Evolutionary conservation across 1,140 invertebrate species (phyloP).

Genomic region (Drosophila lini): DNA sequence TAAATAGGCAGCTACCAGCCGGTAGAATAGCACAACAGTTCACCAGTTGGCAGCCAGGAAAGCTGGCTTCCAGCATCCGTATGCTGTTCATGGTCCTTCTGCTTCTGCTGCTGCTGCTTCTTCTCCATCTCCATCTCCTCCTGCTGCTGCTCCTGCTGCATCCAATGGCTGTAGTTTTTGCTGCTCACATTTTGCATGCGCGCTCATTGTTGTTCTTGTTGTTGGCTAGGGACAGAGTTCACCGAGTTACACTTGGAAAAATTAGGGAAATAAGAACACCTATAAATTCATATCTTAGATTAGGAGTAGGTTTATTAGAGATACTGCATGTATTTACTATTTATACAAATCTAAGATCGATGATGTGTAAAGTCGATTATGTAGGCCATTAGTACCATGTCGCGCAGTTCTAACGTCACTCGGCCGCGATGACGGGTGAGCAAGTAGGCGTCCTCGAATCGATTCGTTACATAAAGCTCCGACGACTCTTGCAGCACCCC

Average conservation of each 20-base stretch:
- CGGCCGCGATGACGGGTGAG: constrained; percentile 90
- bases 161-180: constrained; percentile 28
- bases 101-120: neutral
- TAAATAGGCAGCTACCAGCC: constrained; percentile 29
- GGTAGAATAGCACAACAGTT: constrained; percentile 34
- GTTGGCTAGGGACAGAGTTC: constrained; percentile 21
- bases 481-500: constrained; percentile 88
- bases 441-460: constrained; percentile 91
- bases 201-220: constrained; percentile 39
- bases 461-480: constrained; percentile 90
- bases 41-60: constrained; percentile 46
- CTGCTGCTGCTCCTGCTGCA: neutral
- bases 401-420: constrained; percentile 90
- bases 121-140: neutral
- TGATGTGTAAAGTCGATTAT: constrained; percentile 8
- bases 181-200: constrained; percentile 40
- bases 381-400: constrained; percentile 82
- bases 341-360: neutral
- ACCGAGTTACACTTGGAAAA: constrained; percentile 6
- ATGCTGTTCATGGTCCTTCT: constrained; percentile 4
- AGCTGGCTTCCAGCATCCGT: constrained; percentile 22
- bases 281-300: neutral
- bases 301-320: neutral
- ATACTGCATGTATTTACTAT: neutral
- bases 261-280: neutral